Evolutionary conservation across 2,113 vertebrate genomes (phyloP).

Genomic region (Herpetotheres cachinnans): DNA sequence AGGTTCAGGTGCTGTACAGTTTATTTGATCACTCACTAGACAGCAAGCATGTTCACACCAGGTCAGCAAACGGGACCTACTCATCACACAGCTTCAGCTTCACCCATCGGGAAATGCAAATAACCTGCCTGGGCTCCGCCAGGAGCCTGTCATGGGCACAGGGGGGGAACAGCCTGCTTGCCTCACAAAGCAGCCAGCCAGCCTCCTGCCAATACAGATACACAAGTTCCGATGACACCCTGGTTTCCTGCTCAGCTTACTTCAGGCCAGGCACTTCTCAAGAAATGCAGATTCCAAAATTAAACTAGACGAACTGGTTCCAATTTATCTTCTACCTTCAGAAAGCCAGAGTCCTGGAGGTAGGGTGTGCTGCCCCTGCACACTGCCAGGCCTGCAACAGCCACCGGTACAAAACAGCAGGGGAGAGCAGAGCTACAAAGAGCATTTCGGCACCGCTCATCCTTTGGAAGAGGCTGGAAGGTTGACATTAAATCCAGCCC

Average conservation of each 20-base stretch:
- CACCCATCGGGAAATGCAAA: neutral
- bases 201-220: neutral
- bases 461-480: neutral
- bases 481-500: neutral
- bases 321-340: neutral
- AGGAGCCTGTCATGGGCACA: neutral
- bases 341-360: neutral
- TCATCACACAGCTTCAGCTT: neutral
- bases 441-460: neutral
- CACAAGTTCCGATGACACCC: neutral
- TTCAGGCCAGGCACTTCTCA: neutral
- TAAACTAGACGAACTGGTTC: neutral
- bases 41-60: neutral
- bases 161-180: neutral
- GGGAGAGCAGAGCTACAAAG: neutral
- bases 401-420: fast-evolving
- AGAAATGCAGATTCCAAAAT: neutral
- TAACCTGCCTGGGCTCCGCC: neutral
- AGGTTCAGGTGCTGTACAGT: neutral
- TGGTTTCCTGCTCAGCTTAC: neutral
- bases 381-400: neutral
- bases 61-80: neutral
- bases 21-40: neutral
- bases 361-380: neutral
- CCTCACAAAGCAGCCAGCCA: neutral